Evolutionary conservation across 2,113 vertebrate species (phyloP).

Genomic region (Salminus brasiliensis): DNA sequence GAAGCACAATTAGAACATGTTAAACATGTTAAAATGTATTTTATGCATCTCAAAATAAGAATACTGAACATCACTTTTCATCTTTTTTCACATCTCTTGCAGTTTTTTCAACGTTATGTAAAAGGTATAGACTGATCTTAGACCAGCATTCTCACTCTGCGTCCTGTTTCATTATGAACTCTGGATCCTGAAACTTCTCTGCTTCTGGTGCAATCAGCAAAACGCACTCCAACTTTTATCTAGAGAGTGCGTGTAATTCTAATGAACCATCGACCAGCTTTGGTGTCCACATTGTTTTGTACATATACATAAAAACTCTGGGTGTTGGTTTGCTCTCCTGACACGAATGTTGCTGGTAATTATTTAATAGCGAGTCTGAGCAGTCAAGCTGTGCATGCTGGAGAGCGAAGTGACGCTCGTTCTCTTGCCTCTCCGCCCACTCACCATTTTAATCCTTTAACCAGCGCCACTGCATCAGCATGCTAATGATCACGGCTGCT

Average conservation of each 20-base stretch:
- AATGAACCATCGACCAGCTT: not conserved
- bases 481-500: constrained; percentile 3
- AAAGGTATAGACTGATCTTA: not conserved
- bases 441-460: constrained; percentile 20
- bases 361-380: constrained; percentile 13
- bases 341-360: constrained; percentile 25
- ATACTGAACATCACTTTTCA: no score
- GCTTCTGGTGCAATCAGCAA: not conserved
- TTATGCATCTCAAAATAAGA: no score
- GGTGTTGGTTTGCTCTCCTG: not conserved
- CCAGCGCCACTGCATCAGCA: constrained; percentile 8
- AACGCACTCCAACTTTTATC: not conserved
- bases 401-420: constrained; percentile 4
- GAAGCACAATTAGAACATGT: no score
- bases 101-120: not conserved
- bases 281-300: not conserved
- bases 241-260: not conserved
- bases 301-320: not conserved
- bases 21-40: no score
- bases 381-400: constrained; percentile 7
- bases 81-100: not conserved
- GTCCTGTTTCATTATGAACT: not conserved
- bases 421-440: constrained; percentile 12
- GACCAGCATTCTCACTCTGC: not conserved
- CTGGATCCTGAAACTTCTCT: not conserved